Evolutionary conservation across 2,113 vertebrate species (phyloP), one percentile per base, ranked within the genome.

Genomic region (Bufo bufo): DNA sequence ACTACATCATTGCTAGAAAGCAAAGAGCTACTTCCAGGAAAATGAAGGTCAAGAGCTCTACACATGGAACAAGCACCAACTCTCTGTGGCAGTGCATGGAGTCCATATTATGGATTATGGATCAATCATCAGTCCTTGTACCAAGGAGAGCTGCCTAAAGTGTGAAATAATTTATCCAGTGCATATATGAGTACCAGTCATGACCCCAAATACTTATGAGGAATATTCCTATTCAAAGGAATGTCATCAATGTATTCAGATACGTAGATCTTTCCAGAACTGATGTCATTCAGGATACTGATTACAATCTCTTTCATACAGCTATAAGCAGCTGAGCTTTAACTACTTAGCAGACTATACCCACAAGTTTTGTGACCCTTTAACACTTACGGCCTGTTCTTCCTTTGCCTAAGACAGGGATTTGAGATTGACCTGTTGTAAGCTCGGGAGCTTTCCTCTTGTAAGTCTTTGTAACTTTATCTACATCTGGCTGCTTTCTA

Each of bases 401-500:
- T 87, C 97, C 97, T 94, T 97, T 99, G 89, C 96, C 97, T 82
- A 98, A 92, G 87, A 99, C 96, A 0, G 98, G 98, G 91, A 99
- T 99, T 82, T 99, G 97, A 89, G 98, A 99, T 52, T 98, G 97
- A 69, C 95, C 87, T 0, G 94, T 92, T 23, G 91, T 89, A 45
- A 94, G 91, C 77, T 97, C 96, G 14, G 92, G 89, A 59, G 94
- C 91, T 89, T 98, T 99, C 92, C 98, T 96, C 92, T 99, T 99
- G 91, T 99, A 96, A 66, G 97, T 99, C 94, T 99, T 99, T 84
- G 98, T 99, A 89, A 99, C 96, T 94, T 97, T 99, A 93, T 99
- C 98, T 90, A 99, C 98, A 91, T 99, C 98, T 89, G 98, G 98
- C 90, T 99, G 98, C 91, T 99, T 99, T 94, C 97, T 96, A 90